A percentile compares a stretch with the other conserved stretches of the same genome.
phyloP scores from a whole-genome alignment of 2,888 invertebrate genomes.

The Anodontia alba region DNA sequence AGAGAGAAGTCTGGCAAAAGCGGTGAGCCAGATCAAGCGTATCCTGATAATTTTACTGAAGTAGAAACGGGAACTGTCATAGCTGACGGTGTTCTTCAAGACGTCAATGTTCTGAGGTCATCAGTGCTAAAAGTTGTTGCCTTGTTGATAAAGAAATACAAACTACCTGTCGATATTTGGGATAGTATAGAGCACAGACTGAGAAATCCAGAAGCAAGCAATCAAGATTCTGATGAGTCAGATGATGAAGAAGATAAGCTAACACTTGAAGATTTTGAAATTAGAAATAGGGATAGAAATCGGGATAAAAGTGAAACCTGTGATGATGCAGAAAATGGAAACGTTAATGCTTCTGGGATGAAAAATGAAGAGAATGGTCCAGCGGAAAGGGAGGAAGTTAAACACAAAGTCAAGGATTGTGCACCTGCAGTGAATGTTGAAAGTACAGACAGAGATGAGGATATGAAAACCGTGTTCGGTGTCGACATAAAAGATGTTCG shows the following conservation, averaged over 20 bases:
- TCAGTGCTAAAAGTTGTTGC: slow-evolving; percentile 25
- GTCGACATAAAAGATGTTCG: not conserved
- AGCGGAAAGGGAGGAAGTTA: not conserved
- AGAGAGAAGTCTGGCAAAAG: not conserved
- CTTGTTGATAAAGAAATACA: slow-evolving; percentile 31
- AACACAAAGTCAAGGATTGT: too few species aligned
- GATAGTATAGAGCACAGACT: slow-evolving; percentile 19
- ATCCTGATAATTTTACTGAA: not conserved
- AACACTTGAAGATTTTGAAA: not conserved
- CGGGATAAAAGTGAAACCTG: not conserved
- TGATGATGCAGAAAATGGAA: not conserved
- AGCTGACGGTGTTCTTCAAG: not conserved
- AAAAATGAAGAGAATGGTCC: not conserved
- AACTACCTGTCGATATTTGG: slow-evolving; percentile 32
- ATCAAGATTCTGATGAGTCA: not conserved
- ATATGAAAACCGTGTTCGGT: not conserved
- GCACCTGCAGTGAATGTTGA: too few species aligned
- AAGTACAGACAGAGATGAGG: not conserved
- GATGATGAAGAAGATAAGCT: not conserved
- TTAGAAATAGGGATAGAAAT: not conserved
- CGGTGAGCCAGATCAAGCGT: not conserved
- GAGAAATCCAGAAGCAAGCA: not conserved
- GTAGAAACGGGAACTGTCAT: not conserved
- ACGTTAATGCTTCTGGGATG: not conserved
- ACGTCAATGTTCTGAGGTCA: not conserved